Evolutionary conservation across 2,113 vertebrate genomes (phyloP), one percentile per base, ranked within the genome.

Genomic region (Porphyrio hochstetteri): DNA sequence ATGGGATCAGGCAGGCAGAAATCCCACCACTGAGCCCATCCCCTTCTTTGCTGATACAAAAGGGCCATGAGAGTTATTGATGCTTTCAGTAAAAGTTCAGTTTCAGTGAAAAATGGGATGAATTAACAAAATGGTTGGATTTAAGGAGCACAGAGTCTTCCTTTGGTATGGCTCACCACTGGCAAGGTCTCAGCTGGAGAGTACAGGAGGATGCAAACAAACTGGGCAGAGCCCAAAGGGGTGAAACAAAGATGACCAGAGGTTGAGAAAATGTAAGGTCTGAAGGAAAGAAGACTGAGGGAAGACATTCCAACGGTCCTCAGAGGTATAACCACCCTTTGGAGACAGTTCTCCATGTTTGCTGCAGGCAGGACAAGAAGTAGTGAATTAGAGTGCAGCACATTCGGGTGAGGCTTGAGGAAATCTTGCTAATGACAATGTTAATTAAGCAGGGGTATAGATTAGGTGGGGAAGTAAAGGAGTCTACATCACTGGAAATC

Each of bases 31-130:
- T 18, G 4, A 27, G 24, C 40, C 57, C 0, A 0, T 55, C 9
- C 12, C 6, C 2, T 21, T 82, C 74, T 10, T 68, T 42, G 19
- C 16, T 0, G 1, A 36, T 33, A 52, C 0, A 0, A 31, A 3
- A 1, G 14, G 36, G 23, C 28, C 57, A 16, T 7, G 31, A 55
- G 8, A 59, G 19, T 17, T 20, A 29, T 2, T 59, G 53, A 27
- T 52, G 13, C 13, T 52, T 52, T 52, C 50, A 52, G 24, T 52
- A 52, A 52, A 52, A 52, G 13, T 52, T 28, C 27, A 16, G 15
- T 53, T 53, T 53, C 52, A 53, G 27, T 72, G 65, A 8, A 44
- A 90, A 85, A 29, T 12, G 44, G 44, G 36, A n/a, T 70, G 56
- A 59, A 11, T 19, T 71, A 64, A 63, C 20, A 15, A 5, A 36